Base-by-base conservation (phyloP, 2,113 vertebrate genomes). In the Protomyctophum bolini region DNA sequence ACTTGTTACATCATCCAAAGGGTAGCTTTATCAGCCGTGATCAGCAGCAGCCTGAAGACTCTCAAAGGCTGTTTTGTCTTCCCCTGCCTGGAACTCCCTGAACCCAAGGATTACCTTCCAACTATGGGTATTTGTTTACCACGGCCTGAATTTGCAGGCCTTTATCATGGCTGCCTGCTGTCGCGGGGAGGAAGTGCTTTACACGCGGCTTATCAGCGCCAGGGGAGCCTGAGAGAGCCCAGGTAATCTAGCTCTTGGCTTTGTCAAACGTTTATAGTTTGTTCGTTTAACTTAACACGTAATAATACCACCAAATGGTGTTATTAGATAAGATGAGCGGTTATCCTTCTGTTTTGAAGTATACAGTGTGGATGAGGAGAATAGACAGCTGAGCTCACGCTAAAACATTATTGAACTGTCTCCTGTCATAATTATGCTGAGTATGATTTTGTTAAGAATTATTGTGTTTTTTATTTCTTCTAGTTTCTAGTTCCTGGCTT, bases 61-160 rank as follows among this genome's bases (percentile, higher is more conserved):
- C 88, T 93, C 91, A 93, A 93, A 93, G 88, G 83, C 82, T 94
- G 92, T 93, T 94, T 94, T 94, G 93, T 94, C 93, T 94, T 89
- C 85, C 64, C 74, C 78, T 76, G 79, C 86, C 85, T 83, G 87
- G 87, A 92, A 91, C 88, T 89, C 87, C 71, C 78, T 89, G 87
- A 85, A 83, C 91, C 88, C 79, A 45, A 66, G 86, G 89, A 87
- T 88, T 83, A 83, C 73, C 77, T 82, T 87, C 76, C 86, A 88
- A 84, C 72, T 76, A 12, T 45, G 82, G 82, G 90, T 87, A 91
- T 93, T 92, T 93, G 92, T 92, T 93, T 92, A 92, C 91, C 84
- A 10, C 46, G 15, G 72, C 85, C 85, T 82, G 81, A 89, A 87
- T 90, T 88, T 89, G 83, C 76, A 89, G 80, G 82, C 87, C 79